Base-by-base conservation (phyloP, 1,140 invertebrate genomes). In the Drosophila ercepeae region DNA sequence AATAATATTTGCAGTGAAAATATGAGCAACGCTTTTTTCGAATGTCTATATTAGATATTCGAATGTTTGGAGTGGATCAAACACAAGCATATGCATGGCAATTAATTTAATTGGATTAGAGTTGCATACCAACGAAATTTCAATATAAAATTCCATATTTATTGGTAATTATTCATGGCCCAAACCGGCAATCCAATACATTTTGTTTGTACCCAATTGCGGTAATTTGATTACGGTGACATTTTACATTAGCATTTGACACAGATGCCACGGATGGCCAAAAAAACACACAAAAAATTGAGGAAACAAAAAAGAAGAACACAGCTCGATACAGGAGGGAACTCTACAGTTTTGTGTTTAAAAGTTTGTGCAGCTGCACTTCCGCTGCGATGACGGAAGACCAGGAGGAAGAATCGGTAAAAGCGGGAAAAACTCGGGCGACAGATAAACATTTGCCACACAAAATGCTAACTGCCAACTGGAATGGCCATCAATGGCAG, bases 341-440 rank as follows among this genome's bases (percentile, higher is more conserved):
- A 11, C 29, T 32, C 9, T 11, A 32, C 11, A 32, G 11, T 59
- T 55, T 18, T 9, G 14, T 7, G 16, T 14, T 51, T 55, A 48
- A 82, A 83, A 77, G 69, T 82, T 82, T 83, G 64, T 70, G 78
- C 78, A 82, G 75, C 78, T 82, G 74, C 75, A 82, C 78, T 78
- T 82, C 78, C 78, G 78, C 55, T 82, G 69, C 76, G 74, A 70
- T 75, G 78, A 65, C 58, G 69, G 72, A 83, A 64, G 45, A 51
- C 32, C 29, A 39, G 29, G 36, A 54, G 32, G 36, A 49, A 61
- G 61, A 72, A 67, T 61, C 44, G 41, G 41, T 25, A 63, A 59
- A 41, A 49, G 50, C 46, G 51, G 54, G 46, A 29, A 59, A 74
- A 77, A 75, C 71, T 18, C 39, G 39, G 14, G 14, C 70, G 39